Percentiles rank a stretch among this genome's conserved stretches.
Evolutionary conservation across 2,797 vertebrate species (phyloP).

Genomic region (Adelosebastes latens): DNA sequence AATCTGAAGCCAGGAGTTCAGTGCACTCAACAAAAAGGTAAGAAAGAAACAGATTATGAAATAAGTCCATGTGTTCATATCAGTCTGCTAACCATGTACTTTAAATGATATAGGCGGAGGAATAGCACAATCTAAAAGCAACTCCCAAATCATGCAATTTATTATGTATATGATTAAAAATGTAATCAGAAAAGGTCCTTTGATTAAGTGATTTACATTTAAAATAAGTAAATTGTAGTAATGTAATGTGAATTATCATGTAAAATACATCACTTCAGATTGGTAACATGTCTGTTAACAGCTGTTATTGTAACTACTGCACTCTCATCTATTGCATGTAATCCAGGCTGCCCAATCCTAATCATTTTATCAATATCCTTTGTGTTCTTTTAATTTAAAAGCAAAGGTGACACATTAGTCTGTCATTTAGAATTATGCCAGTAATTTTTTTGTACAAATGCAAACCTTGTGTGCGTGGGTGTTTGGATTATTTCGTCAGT

Average conservation of each 20-base stretch:
- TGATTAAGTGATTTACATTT: background rate
- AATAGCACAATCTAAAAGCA: background rate
- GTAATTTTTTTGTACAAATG: background rate
- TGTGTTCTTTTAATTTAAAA: background rate
- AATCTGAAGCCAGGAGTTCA: background rate
- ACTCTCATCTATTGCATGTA: background rate
- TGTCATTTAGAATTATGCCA: background rate
- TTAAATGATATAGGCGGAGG: background rate
- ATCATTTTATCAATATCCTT: background rate
- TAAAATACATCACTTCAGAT: background rate
- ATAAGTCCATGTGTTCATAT: background rate
- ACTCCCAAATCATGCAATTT: background rate
- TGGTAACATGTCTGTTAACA: background rate
- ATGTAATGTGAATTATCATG: background rate
- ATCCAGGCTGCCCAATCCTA: background rate
- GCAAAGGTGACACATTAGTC: background rate
- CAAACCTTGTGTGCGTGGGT: conserved; percentile 27
- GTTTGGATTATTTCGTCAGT: conserved; percentile 57
- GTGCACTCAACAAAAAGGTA: conserved; percentile 53
- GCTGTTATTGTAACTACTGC: background rate
- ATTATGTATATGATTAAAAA: background rate
- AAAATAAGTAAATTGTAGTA: background rate
- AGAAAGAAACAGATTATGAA: conserved; percentile 18
- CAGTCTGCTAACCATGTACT: background rate
- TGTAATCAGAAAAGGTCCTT: background rate